A percentile compares a stretch with the other conserved stretches of the same genome.
phyloP scores from a whole-genome alignment of 1,140 invertebrate genomes.

The Diorhabda elongata region DNA sequence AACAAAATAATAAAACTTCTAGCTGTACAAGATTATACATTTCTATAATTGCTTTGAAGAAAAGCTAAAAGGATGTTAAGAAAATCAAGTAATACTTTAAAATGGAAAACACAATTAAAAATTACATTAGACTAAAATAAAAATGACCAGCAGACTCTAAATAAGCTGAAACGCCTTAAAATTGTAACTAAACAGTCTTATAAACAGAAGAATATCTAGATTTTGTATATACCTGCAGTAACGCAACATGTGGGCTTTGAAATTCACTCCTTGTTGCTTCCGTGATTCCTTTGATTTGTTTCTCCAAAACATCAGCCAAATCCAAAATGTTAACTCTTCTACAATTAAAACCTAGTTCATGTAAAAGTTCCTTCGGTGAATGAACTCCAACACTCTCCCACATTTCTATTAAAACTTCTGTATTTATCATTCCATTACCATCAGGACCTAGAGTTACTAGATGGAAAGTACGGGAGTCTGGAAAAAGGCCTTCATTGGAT shows the following conservation, averaged over 20 bases:
- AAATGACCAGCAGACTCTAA: no score
- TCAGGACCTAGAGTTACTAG: slow-evolving; percentile 43
- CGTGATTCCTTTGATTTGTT: slow-evolving; percentile 60
- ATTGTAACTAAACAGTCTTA: no score
- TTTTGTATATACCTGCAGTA: slow-evolving; percentile 45
- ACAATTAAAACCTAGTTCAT: slow-evolving; percentile 65
- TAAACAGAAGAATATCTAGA: no score
- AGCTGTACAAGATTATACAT: no score
- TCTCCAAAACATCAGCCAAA: slow-evolving; percentile 68
- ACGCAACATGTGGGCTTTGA: slow-evolving; percentile 49
- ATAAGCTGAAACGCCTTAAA: no score
- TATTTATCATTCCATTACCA: slow-evolving; percentile 42
- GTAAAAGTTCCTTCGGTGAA: slow-evolving; percentile 58
- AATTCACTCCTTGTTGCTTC: slow-evolving; percentile 44
- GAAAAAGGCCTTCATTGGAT: slow-evolving; percentile 37
- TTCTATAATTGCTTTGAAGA: no score
- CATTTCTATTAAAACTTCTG: slow-evolving; percentile 60
- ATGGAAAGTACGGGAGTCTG: slow-evolving; percentile 40
- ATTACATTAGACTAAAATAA: no score
- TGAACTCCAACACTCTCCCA: slow-evolving; percentile 69
- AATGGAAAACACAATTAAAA: no score
- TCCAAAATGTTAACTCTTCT: slow-evolving; percentile 63
- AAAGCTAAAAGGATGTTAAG: no score
- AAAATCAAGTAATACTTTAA: no score
- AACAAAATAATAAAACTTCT: background rate